phyloP scores from a whole-genome alignment of 2,888 invertebrate genomes.

The Agrochola litura region DNA sequence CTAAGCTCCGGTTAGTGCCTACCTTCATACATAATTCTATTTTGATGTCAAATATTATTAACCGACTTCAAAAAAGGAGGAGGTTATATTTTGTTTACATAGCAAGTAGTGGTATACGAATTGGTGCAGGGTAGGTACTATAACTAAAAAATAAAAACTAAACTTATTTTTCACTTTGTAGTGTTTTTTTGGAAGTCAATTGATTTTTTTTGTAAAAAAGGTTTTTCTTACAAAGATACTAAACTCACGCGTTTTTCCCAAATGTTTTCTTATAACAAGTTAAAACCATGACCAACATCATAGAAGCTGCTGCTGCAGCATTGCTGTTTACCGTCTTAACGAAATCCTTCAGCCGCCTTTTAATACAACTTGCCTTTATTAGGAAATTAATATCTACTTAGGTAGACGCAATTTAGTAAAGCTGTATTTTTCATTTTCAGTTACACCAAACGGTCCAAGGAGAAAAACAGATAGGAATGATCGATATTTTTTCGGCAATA shows the following conservation, averaged over 20 bases:
- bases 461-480: slow-evolving; percentile 51
- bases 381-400: neutral
- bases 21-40: neutral
- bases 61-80: too few relatives aligned
- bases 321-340: neutral
- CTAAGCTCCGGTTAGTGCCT: slow-evolving; percentile 80
- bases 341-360: neutral
- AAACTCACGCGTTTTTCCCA: neutral
- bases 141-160: too few relatives aligned
- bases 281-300: neutral
- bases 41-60: neutral
- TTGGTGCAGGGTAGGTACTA: too few relatives aligned
- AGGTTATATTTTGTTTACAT: too few relatives aligned
- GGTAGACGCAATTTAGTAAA: neutral
- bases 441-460: slow-evolving; percentile 68
- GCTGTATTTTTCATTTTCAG: slow-evolving; percentile 63
- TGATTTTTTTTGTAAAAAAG: too few relatives aligned
- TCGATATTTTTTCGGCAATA: slow-evolving; percentile 55
- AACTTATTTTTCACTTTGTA: too few relatives aligned
- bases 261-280: neutral
- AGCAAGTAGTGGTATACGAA: too few relatives aligned
- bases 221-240: neutral
- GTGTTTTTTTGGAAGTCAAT: too few relatives aligned
- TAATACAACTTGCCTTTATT: neutral
- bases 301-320: neutral